Evolutionary conservation across 1,140 invertebrate species (phyloP), one percentile per base, ranked within the genome.

Genomic region (Lordiphosa mommai): DNA sequence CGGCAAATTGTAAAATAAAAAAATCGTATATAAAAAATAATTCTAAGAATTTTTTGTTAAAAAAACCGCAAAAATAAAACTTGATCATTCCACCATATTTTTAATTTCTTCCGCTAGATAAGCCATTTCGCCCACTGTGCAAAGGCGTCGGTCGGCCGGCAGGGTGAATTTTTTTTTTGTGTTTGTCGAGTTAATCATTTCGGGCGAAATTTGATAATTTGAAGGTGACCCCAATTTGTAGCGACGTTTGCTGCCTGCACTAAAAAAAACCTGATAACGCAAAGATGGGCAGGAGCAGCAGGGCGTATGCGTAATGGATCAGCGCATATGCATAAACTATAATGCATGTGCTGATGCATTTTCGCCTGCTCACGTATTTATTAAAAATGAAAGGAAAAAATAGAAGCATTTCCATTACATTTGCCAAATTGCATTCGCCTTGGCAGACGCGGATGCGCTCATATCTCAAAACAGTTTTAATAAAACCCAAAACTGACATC

Each of bases 401-500:
- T n/a, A 33, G 7, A 57, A 51, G 52, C 69, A 37, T 66, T 52
- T 84, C 58, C 77, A 61, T 71, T 61, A 52, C 76, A 67, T 71
- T 76, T 64, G 73, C 66, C 38, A 71, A 52, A 77, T 48, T 59
- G 76, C 57, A 65, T 60, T 32, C 51, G 14, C 9, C 13, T 20
- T 14, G 14, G 2, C 2, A 12, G 16, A n/a, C 32, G 44, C 8
- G 20, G 29, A 46, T 40, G 55, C 38, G 32, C 52, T 61, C 74
- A 77, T 84, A 84, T 84, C 68, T 84, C 50, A 71, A 46, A 59
- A 79, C 68, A 77, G 77, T 84, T 84, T 84, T 84, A 84, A 84
- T 84, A 84, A 84, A 84, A 84, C 72, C 72, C 77, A 60, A 84
- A 84, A 84, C 77, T 84, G 77, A 84, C 77, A 84, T 84, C 77